Conservation (phyloP, 2,888 invertebrate genomes). For the Argynnis bischoffii region DNA sequence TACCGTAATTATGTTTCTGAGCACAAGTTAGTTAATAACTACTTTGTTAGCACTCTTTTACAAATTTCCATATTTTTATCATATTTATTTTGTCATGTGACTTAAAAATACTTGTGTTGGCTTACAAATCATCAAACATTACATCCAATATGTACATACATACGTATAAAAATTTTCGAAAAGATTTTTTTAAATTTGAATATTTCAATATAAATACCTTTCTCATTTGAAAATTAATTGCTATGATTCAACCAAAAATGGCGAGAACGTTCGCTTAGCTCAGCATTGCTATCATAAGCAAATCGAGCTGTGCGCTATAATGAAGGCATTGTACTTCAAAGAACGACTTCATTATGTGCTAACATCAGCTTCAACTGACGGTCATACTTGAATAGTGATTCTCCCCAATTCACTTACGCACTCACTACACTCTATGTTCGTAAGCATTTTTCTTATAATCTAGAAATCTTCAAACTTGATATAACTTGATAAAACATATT, state of each 20-base stretch:
- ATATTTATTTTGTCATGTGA: neutral
- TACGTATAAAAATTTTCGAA: neutral
- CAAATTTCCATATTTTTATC: neutral
- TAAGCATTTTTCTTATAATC: neutral
- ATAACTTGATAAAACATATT: no score
- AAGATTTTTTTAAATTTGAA: no score
- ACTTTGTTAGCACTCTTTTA: neutral
- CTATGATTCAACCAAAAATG: neutral
- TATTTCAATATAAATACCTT: no score
- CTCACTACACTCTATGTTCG: neutral
- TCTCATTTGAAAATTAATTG: no score
- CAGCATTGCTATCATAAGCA: conserved; percentile 49
- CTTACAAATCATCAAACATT: neutral
- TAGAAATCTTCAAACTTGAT: neutral
- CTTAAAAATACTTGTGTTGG: neutral
- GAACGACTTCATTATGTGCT: conserved; percentile 69
- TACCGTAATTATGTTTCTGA: no score
- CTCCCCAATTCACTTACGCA: conserved; percentile 54
- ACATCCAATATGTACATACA: neutral
- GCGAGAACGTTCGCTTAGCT: neutral
- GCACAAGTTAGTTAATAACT: no score
- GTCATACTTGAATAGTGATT: conserved; percentile 60
- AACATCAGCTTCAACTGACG: conserved; percentile 57
- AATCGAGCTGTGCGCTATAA: conserved; percentile 66
- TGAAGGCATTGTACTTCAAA: conserved; percentile 71